A percentile compares a stretch with the other conserved stretches of the same genome.
These are phyloP conservation scores for Ophiothrix spiculata DNA, from an alignment of 35 echinoderm and acorn worm genomes.

Conservation along the genomic window DNA sequence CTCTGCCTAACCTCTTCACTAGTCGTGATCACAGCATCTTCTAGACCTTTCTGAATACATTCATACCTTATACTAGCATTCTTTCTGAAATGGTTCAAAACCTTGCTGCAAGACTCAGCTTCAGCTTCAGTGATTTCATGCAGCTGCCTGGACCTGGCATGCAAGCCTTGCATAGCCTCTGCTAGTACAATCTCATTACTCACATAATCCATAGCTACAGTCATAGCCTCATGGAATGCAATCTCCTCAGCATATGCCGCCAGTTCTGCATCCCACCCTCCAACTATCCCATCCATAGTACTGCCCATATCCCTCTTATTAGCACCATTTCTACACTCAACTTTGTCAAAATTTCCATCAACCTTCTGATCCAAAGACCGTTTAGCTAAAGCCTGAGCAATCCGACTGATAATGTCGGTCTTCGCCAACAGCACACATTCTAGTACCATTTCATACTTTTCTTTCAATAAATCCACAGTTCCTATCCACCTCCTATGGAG, in stretches of 20 bases:
- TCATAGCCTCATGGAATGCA: slow-evolving; percentile 60
- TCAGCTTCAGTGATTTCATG: slow-evolving; percentile 48
- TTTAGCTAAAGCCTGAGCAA: slow-evolving; percentile 24
- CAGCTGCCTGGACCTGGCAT: slow-evolving; percentile 44
- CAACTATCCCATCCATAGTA: slow-evolving; percentile 13
- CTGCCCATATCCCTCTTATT: background rate
- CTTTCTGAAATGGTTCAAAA: slow-evolving; percentile 36
- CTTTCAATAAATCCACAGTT: background rate
- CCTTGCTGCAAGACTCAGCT: slow-evolving; percentile 31
- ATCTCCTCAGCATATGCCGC: slow-evolving; percentile 56
- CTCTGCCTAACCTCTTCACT: slow-evolving; percentile 53
- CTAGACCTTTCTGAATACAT: slow-evolving; percentile 37
- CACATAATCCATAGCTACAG: slow-evolving; percentile 53
- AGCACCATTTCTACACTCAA: background rate
- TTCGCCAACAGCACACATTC: slow-evolving; percentile 3
- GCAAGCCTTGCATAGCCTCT: slow-evolving; percentile 53
- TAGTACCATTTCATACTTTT: slow-evolving; percentile 11
- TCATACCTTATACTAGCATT: slow-evolving; percentile 40
- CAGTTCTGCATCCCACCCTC: slow-evolving; percentile 40
- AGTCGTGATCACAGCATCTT: slow-evolving; percentile 33
- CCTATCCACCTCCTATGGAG: background rate
- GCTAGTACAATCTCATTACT: slow-evolving; percentile 58
- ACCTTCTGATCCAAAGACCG: background rate
- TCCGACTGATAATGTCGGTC: background rate
- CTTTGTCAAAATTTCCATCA: background rate